A percentile compares a stretch with the other conserved stretches of the same genome.
These are phyloP conservation scores for Hyposoter dolosus DNA, from an alignment of 2,888 invertebrate genomes.

Conservation along the genomic window DNA sequence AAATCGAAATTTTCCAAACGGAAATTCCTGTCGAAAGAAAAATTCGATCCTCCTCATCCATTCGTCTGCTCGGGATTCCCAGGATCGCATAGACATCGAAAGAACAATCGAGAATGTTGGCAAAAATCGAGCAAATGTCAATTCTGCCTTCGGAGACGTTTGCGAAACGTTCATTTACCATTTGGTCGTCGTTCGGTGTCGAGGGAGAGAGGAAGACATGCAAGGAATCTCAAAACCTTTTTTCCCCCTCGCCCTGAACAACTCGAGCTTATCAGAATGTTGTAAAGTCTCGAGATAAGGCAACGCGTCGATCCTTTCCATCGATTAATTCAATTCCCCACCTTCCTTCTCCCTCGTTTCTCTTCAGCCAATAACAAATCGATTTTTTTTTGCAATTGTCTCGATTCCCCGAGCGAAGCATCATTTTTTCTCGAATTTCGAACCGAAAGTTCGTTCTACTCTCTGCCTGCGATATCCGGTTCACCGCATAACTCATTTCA, in stretches of 20 bases:
- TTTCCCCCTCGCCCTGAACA: not conserved
- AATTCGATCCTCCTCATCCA: no score
- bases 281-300: not conserved
- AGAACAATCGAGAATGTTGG: not conserved
- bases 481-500: constrained; percentile 3
- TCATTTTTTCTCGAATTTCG: not conserved
- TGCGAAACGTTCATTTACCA: not conserved
- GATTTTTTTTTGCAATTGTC: not conserved
- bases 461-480: not conserved
- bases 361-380: not conserved
- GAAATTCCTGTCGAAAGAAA: no score
- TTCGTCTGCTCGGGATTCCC: not conserved
- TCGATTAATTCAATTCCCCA: constrained; percentile 21
- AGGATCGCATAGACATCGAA: not conserved
- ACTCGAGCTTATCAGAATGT: not conserved
- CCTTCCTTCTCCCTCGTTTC: not conserved
- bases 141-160: not conserved
- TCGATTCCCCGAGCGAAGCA: no score
- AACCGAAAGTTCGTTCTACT: not conserved
- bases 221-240: constrained; percentile 13
- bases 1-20: no score
- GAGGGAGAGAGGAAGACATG: not conserved
- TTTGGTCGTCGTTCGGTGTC: not conserved
- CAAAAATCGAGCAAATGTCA: not conserved
- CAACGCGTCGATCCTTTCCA: not conserved